phyloP scores from a whole-genome alignment of 2,113 vertebrate genomes.

The Cavia porcellus region DNA sequence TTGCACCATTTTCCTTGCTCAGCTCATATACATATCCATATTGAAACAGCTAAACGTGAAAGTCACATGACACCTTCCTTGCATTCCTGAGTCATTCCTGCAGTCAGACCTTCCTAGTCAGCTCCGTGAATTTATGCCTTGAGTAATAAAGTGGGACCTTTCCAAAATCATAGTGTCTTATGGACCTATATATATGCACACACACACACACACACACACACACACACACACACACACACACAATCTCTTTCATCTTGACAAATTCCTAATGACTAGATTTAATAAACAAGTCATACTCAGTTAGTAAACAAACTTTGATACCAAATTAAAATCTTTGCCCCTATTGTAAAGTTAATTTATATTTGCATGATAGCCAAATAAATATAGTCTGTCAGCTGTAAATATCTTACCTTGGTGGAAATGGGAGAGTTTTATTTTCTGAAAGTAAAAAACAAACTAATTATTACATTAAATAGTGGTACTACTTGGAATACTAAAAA shows the following conservation, averaged over 20 bases:
- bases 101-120: neutral
- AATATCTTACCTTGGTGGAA: neutral
- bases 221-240: neutral
- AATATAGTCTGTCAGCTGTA: neutral
- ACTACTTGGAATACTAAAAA: neutral
- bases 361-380: conserved; percentile 9
- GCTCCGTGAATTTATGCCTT: conserved; percentile 35
- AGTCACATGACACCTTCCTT: neutral
- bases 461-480: neutral
- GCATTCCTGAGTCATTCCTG: conserved; percentile 63
- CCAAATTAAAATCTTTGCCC: neutral
- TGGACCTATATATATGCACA: neutral
- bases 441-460: neutral
- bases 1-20: neutral
- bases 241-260: neutral
- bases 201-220: too few species aligned
- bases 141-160: neutral
- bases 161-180: conserved; percentile 1
- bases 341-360: neutral
- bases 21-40: conserved; percentile 50
- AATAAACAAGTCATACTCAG: conserved; percentile 36
- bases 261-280: neutral
- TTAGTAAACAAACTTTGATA: conserved; percentile 44
- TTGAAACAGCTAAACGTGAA: conserved; percentile 62
- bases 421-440: neutral